Conservation (phyloP, 2,113 vertebrate genomes). For the Carassius auratus region DNA sequence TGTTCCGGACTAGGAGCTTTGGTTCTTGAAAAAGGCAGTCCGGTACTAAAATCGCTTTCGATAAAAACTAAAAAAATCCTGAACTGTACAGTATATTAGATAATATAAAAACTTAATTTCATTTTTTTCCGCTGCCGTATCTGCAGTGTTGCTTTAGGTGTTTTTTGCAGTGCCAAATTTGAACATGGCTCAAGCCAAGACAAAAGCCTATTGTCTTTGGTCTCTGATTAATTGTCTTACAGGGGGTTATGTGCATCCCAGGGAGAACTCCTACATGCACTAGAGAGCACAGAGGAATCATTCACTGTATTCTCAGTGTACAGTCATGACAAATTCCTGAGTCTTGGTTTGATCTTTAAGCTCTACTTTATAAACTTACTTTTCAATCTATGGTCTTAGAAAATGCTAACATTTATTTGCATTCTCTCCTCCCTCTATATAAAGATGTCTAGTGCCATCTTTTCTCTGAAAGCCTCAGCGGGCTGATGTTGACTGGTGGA, state of each 20-base stretch:
- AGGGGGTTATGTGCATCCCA: neutral
- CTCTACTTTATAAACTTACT: neutral
- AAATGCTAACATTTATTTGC: neutral
- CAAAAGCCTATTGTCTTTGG: slow-evolving; percentile 16
- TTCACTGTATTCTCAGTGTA: slow-evolving; percentile 1
- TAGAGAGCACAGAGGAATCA: slow-evolving; percentile 7
- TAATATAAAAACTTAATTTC: too few species aligned
- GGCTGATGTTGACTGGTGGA: slow-evolving; percentile 22
- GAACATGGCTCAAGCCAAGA: neutral
- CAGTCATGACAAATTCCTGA: neutral
- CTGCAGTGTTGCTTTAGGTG: neutral
- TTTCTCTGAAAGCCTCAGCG: neutral
- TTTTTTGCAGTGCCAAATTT: neutral
- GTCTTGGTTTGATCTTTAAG: slow-evolving; percentile 3
- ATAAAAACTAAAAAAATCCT: too few species aligned
- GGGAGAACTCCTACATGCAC: neutral
- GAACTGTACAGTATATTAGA: neutral
- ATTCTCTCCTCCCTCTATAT: neutral
- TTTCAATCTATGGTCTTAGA: neutral
- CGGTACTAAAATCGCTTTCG: too few species aligned
- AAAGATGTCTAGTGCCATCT: slow-evolving; percentile 1
- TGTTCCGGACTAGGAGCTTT: too few species aligned
- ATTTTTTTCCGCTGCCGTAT: too few species aligned
- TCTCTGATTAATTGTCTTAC: slow-evolving; percentile 35
- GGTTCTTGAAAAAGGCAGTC: too few species aligned